These are phyloP conservation scores for Dryomyza anilis DNA, from an alignment of 2,888 invertebrate species.

Conservation along the genomic window DNA sequence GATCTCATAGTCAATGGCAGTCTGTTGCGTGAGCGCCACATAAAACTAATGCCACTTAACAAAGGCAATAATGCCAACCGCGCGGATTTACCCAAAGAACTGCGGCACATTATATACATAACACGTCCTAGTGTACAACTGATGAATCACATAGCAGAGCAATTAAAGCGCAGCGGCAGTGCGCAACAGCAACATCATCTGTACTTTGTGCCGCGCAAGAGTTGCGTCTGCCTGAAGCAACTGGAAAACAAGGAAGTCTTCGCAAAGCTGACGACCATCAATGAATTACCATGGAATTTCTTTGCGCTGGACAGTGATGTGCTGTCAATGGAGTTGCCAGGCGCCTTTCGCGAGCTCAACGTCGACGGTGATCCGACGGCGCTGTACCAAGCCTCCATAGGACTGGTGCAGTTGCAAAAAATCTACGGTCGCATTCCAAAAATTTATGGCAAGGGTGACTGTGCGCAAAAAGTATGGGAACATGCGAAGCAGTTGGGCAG, in stretches of 20 bases:
- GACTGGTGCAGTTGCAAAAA: constrained; percentile 82
- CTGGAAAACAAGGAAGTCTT: constrained; percentile 82
- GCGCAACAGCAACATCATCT: constrained; percentile 78
- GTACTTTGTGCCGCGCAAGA: constrained; percentile 87
- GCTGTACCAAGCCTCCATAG: constrained; percentile 85
- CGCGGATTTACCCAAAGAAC: constrained; percentile 70
- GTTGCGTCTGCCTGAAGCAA: constrained; percentile 84
- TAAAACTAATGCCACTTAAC: constrained; percentile 72
- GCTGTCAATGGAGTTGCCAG: constrained; percentile 87
- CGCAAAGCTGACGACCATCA: constrained; percentile 75
- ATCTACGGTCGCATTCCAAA: constrained; percentile 88
- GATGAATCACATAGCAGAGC: constrained; percentile 79
- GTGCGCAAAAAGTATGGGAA: constrained; percentile 88
- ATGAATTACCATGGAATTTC: constrained; percentile 86
- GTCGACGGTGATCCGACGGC: constrained; percentile 89
- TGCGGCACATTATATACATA: constrained; percentile 87
- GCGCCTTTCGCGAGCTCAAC: constrained; percentile 82
- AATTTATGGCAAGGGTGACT: constrained; percentile 87
- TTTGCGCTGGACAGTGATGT: constrained; percentile 92
- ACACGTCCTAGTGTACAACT: constrained; percentile 78
- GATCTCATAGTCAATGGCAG: constrained; percentile 83
- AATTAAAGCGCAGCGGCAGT: constrained; percentile 39
- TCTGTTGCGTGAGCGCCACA: constrained; percentile 78
- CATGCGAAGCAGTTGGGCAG: constrained; percentile 79
- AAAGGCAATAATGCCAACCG: too few relatives aligned